These are phyloP conservation scores for Oegoconia quadripuncta DNA, from an alignment of 2,888 invertebrate genomes.

Conservation along the genomic window DNA sequence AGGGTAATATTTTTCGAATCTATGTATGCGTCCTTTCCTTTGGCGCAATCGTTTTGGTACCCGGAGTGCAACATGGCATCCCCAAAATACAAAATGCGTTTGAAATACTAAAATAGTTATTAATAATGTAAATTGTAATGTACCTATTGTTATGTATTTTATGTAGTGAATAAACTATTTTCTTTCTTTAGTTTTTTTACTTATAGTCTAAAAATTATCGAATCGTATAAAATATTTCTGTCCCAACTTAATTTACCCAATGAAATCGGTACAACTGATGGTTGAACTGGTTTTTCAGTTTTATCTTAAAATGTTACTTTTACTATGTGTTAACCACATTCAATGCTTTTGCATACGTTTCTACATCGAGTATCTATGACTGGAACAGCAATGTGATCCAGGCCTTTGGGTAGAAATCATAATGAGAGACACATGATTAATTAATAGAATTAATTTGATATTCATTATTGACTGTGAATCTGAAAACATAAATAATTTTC, in stretches of 20 bases:
- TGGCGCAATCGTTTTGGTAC: too few relatives aligned
- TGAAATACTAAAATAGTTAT: too few relatives aligned
- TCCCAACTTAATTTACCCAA: neutral
- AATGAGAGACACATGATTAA: slow-evolving; percentile 19
- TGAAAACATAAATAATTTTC: neutral
- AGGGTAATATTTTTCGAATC: too few relatives aligned
- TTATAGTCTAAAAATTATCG: too few relatives aligned
- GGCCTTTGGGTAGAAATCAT: slow-evolving; percentile 35
- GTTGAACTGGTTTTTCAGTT: neutral
- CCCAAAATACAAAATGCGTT: too few relatives aligned
- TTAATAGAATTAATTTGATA: slow-evolving; percentile 4
- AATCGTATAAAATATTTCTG: neutral
- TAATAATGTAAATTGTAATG: too few relatives aligned
- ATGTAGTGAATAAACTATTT: too few relatives aligned
- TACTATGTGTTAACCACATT: slow-evolving; percentile 49
- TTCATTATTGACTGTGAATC: neutral
- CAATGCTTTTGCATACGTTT: slow-evolving; percentile 68
- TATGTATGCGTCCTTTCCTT: too few relatives aligned
- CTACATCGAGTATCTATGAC: slow-evolving; percentile 47
- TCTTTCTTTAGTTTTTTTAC: too few relatives aligned
- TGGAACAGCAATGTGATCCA: slow-evolving; percentile 49
- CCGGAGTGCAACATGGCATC: too few relatives aligned
- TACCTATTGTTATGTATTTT: too few relatives aligned
- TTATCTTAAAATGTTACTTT: slow-evolving; percentile 28
- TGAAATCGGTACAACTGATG: neutral